Evolutionary conservation across 2,113 vertebrate genomes (phyloP), one percentile per base, ranked within the genome.

Genomic region (Neogobius melanostomus): DNA sequence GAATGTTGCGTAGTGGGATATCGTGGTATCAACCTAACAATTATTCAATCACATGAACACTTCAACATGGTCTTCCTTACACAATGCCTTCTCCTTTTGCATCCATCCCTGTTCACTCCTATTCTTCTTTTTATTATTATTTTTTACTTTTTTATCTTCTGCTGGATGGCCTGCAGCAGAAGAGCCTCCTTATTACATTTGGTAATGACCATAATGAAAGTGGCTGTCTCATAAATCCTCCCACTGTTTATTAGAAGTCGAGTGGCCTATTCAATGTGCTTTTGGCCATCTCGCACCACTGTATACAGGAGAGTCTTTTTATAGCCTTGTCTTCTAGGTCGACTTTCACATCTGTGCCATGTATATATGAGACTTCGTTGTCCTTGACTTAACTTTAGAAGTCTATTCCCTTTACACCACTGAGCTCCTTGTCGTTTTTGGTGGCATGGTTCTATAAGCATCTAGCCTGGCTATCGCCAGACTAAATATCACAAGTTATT

Each of bases 191-290:
- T 76, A 76, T 75, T 71, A 66, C 69, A 60, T 77, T 74, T 62
- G 59, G 66, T 76, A 77, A 86, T 77, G 76, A 77, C 60, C 60
- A 60, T 68, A 76, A 69, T 82, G 46, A 79, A 84, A 81, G 68
- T 54, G 53, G 6, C 53, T 44, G 57, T 74, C 77, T 68, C 68
- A 78, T 81, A 79, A 84, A 87, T 78, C 65, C 51, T 52, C 21
- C 14, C 5, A 53, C 48, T 75, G 63, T 74, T 82, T 72, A 73
- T 77, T 81, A 47, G 68, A 71, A 71, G 21, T 49, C 17, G 6
- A 66, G 17, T 52, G 42, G 56, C 46, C 51, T 21, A 11, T 75
- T 80, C 6, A 76, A 70, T 74, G 52, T 51, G 69, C 80, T 77
- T 76, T 71, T 52, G 61, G 74, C 68, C 57, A 54, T 68, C 43